These are phyloP conservation scores for Plagiodera versicolora DNA, from an alignment of 2,888 invertebrate genomes.

Conservation along the genomic window DNA sequence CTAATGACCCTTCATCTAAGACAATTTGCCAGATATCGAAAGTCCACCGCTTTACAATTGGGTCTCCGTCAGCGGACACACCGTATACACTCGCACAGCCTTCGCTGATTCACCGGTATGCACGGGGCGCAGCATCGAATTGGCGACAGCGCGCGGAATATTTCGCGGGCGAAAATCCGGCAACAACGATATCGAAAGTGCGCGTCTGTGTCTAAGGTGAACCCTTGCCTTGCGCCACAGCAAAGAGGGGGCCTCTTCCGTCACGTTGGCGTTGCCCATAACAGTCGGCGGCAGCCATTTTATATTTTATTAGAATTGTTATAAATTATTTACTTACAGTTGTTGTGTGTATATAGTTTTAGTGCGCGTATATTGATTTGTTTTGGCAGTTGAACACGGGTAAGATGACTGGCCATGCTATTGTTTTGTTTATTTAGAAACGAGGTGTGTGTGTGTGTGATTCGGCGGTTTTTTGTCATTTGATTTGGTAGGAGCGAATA, in stretches of 20 bases:
- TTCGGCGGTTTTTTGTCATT: background rate
- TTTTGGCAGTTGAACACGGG: slow-evolving; percentile 32
- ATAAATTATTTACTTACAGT: slow-evolving; percentile 36
- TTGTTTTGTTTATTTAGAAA: too few relatives aligned
- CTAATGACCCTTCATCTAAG: too few relatives aligned
- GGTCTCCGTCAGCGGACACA: too few relatives aligned
- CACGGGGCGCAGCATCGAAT: background rate
- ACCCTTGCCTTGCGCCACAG: slow-evolving; percentile 77
- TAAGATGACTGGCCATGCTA: slow-evolving; percentile 15
- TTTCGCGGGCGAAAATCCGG: slow-evolving; percentile 14
- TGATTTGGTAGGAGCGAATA: background rate
- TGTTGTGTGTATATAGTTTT: slow-evolving; percentile 41
- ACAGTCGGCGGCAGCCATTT: slow-evolving; percentile 50
- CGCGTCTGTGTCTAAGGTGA: slow-evolving; percentile 49
- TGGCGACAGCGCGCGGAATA: slow-evolving; percentile 1
- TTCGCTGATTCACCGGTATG: too few relatives aligned
- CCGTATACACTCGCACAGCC: too few relatives aligned
- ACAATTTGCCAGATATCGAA: too few relatives aligned
- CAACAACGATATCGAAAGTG: slow-evolving; percentile 26
- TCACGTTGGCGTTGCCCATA: slow-evolving; percentile 59
- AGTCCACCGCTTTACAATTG: too few relatives aligned
- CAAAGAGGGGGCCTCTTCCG: slow-evolving; percentile 63
- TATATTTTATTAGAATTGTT: slow-evolving; percentile 47
- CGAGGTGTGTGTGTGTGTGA: background rate
- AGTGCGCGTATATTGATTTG: slow-evolving; percentile 33